Base-by-base conservation (phyloP, 2,888 invertebrate genomes). In the Meliscaeva auricollis region DNA sequence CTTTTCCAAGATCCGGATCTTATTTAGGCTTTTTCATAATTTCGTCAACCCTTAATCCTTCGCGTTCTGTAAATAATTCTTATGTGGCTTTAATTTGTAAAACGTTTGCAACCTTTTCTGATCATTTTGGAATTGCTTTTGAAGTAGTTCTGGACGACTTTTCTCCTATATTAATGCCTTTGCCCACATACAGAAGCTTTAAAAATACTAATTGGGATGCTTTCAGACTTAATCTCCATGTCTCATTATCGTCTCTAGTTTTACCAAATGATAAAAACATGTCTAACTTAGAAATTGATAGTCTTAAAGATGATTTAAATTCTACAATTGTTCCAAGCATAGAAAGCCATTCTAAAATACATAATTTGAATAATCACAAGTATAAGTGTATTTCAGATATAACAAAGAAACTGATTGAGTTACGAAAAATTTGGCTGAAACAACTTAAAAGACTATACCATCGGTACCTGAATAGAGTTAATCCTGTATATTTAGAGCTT, bases 341-440 rank as follows among this genome's bases (percentile, higher is more conserved):
- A n/a, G 52, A 68, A 50, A n/a, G 11, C 13, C 56, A 54, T 41
- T 56, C 54, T 26, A 26, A n/a, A 15, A 17, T 69, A 35, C 17
- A 0, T 26, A n/a, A 9, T 26, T n/a, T 22, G 41, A 26, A 15
- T 22, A 17, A 54, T 17, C n/a, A 69, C 1, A 54, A 56, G n/a
- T 69, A 41, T 30, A 30, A 69, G 26, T 56, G 8, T 15, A 46
- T 70, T 8, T 56, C 70, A 1, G 38, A 69, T 26, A 41, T 3
- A 11, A 68, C 52, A 20, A 68, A 68, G 13, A 68, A 68, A 38
- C 50, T 69, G n/a, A 41, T 69, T 9, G 26, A 41, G 13, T 35
- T 54, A 22, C 69, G 41, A 26, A 69, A 26, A 2, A 41, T 69
- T 41, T 44, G 69, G 69, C 69, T 54, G 8, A 54, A 26, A 22